Evolutionary conservation across 2,888 invertebrate genomes (phyloP), one percentile per base, ranked within the genome.

Genomic region (Horisme vitalbata): DNA sequence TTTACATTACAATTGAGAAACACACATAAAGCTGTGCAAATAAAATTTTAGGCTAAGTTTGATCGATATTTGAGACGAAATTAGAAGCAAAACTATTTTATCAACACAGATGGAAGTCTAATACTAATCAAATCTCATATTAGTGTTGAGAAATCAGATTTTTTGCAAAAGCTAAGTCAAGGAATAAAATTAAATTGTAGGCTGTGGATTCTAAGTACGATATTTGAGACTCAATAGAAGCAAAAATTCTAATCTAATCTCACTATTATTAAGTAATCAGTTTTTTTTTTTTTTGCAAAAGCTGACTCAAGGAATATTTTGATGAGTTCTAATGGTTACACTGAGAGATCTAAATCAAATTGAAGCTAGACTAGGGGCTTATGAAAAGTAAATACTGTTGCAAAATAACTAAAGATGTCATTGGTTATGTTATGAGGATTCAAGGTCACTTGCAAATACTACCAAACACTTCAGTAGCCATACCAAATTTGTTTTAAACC

Each of bases 321-420:
- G 18, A 32, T 32, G 11, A 20, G 14, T 9, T 9, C 2, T 1
- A 5, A 20, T 7, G 11, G 3, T n/a, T n/a, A n/a, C n/a, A n/a
- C n/a, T n/a, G 14, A 8, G 3, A 10, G 2, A 2, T 15, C 2
- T 11, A 20, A 7, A 20, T 18, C 14, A 10, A 6, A 21, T 23
- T 14, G 1, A 21, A 32, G 24, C 13, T 30, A 23, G 14, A 15
- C 24, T 24, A 2, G 12, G 27, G 35, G 32, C 27, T 55, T 67
- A 60, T 52, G 58, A 84, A 85, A 87, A 86, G 86, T 88, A 86
- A 87, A 86, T 86, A 86, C 86, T 86, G 88, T 70, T 60, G 60
- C 73, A 68, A 79, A 65, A 59, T 71, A 70, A 79, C 75, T 79
- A 79, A 67, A 75, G 76, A 81, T 81, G 83, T 81, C 80, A 64